Evolutionary conservation across 2,797 vertebrate species (phyloP).

Genomic region (Xenentodon cancila): DNA sequence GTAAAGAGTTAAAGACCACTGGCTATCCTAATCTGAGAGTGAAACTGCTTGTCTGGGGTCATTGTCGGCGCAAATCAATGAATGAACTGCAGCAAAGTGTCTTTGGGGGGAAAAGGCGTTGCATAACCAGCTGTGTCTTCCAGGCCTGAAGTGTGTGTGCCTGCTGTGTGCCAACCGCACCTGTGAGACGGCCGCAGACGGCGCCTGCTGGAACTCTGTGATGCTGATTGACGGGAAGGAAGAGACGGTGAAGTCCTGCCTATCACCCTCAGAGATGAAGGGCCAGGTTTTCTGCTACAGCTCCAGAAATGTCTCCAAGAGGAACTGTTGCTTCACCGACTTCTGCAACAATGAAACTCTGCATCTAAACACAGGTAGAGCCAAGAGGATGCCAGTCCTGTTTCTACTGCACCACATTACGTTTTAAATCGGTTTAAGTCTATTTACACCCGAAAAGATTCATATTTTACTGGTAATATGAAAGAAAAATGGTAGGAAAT

Average conservation of each 20-base stretch:
- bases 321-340: conserved; percentile 95
- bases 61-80: conserved; percentile 9
- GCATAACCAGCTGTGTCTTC: conserved; percentile 23
- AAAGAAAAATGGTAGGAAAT: not conserved
- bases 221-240: conserved; percentile 92
- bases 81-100: conserved; percentile 1
- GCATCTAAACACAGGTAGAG: conserved; percentile 85
- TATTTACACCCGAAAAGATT: not conserved
- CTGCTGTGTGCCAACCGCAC: conserved; percentile 92
- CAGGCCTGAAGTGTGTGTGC: conserved; percentile 91
- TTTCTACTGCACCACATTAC: not conserved
- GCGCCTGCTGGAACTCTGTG: conserved; percentile 96
- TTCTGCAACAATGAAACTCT: conserved; percentile 97
- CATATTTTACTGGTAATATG: not conserved
- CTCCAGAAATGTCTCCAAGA: conserved; percentile 91
- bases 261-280: conserved; percentile 89
- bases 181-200: conserved; percentile 92
- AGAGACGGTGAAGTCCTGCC: conserved; percentile 90
- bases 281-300: conserved; percentile 94
- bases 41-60: conserved; percentile 18
- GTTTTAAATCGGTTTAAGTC: not conserved
- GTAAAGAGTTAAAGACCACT: conserved; percentile 42
- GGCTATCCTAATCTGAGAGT: conserved; percentile 18
- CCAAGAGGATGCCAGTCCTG: not conserved
- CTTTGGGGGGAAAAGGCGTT: not conserved